These are phyloP conservation scores for Leptobrachium leishanense DNA, from an alignment of 2,113 vertebrate genomes.

Conservation along the genomic window DNA sequence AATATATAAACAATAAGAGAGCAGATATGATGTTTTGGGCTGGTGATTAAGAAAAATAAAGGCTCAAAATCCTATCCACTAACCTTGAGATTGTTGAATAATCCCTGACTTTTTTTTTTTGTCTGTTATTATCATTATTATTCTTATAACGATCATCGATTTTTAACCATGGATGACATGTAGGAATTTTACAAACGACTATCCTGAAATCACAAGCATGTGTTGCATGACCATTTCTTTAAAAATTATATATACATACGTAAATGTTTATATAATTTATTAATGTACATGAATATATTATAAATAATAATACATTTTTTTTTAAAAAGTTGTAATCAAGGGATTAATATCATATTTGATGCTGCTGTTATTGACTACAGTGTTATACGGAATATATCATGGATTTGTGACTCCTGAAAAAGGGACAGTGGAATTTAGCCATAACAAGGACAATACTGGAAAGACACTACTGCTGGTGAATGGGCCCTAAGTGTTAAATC, in stretches of 20 bases:
- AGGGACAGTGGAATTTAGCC: conserved; percentile 74
- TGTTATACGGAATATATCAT: conserved; percentile 79
- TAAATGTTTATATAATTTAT: conserved; percentile 74
- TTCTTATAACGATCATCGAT: conserved; percentile 39
- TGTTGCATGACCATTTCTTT: conserved; percentile 73
- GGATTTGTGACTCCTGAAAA: conserved; percentile 79
- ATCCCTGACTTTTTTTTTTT: conserved; percentile 57
- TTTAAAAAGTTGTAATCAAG: conserved; percentile 68
- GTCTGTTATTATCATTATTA: conserved; percentile 47
- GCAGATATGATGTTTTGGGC: conserved; percentile 56
- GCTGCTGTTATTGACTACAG: conserved; percentile 81
- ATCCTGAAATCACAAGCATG: conserved; percentile 66
- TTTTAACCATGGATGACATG: neutral
- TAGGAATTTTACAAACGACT: conserved; percentile 51
- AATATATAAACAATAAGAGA: conserved; percentile 50
- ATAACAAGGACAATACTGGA: conserved; percentile 74
- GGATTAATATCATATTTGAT: conserved; percentile 79
- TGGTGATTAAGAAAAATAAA: conserved; percentile 53
- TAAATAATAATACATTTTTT: conserved; percentile 60
- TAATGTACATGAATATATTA: conserved; percentile 74
- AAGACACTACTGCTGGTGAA: conserved; percentile 74
- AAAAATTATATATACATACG: conserved; percentile 53
- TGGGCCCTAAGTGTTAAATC: conserved; percentile 63
- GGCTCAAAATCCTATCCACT: conserved; percentile 47
- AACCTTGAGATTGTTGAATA: conserved; percentile 63